phyloP scores from a whole-genome alignment of 2,888 invertebrate species.

The Cybosia mesomella region DNA sequence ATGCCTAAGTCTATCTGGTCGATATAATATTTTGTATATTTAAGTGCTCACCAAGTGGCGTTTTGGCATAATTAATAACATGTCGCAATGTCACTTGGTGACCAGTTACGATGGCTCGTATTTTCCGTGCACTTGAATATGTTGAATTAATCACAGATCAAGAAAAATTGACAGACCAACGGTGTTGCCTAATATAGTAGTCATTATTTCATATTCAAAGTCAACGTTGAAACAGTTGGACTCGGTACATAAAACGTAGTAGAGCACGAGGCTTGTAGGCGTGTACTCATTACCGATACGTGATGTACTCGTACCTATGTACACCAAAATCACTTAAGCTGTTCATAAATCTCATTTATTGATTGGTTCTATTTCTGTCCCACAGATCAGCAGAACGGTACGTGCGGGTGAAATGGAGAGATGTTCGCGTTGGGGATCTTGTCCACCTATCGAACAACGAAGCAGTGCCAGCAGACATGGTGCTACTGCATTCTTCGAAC shows the following conservation, averaged over 20 bases:
- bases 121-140: background rate
- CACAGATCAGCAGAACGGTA: conserved; percentile 93
- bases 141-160: background rate
- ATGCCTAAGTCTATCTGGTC: background rate
- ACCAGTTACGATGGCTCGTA: background rate
- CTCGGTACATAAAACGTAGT: conserved; percentile 10
- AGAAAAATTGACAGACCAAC: background rate
- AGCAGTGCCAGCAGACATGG: conserved; percentile 97
- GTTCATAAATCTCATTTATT: conserved; percentile 39
- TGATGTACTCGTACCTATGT: conserved; percentile 8
- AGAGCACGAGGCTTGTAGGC: conserved; percentile 16
- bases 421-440: conserved; percentile 96
- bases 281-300: conserved; percentile 23
- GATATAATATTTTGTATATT: background rate
- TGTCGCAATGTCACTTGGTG: background rate
- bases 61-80: no score
- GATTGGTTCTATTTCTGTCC: conserved; percentile 49
- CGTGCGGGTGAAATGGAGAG: conserved; percentile 95
- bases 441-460: conserved; percentile 98
- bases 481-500: conserved; percentile 95
- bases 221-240: conserved; percentile 10
- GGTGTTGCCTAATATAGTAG: background rate
- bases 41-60: background rate
- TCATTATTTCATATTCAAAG: conserved; percentile 7
- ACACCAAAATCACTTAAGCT: conserved; percentile 35